Conservation (phyloP, 2,888 invertebrate species). For the Trissonchulus latispiculum region DNA sequence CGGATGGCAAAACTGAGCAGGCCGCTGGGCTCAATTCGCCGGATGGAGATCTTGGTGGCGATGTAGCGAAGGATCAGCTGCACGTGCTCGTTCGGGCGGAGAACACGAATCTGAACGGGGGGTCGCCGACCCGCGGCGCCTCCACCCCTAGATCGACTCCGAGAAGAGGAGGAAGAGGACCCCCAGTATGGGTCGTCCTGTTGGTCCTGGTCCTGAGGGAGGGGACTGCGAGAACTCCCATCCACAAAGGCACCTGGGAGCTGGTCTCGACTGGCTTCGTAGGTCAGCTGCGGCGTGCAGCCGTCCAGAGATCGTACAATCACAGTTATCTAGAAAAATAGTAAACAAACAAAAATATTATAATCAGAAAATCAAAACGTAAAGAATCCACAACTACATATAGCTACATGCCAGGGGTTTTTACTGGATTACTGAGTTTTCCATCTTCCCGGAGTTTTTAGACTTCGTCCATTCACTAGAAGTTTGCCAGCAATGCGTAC, state of each 20-base stretch:
- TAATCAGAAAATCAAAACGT: no score
- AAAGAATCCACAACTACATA: no score
- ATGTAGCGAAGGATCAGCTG: conserved; percentile 51
- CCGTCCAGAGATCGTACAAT: conserved; percentile 48
- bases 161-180: neutral
- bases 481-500: no score
- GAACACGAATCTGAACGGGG: conserved; percentile 15
- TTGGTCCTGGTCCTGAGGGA: neutral
- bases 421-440: no score
- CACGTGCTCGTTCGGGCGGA: conserved; percentile 41
- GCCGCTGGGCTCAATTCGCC: conserved; percentile 29
- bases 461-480: no score
- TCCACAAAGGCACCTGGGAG: conserved; percentile 52
- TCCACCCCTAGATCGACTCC: no score
- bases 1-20: conserved; percentile 51
- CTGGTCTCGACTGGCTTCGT: conserved; percentile 50
- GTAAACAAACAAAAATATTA: no score
- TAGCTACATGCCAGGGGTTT: no score
- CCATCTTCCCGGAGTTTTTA: no score
- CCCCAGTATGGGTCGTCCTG: neutral
- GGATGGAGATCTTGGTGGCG: conserved; percentile 50
- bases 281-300: conserved; percentile 50
- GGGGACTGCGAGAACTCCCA: conserved; percentile 38
- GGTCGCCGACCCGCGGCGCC: conserved; percentile 48
- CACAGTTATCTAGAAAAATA: conserved; percentile 51